phyloP scores from a whole-genome alignment of 2,113 vertebrate genomes.

The Baryphthengus martii region DNA sequence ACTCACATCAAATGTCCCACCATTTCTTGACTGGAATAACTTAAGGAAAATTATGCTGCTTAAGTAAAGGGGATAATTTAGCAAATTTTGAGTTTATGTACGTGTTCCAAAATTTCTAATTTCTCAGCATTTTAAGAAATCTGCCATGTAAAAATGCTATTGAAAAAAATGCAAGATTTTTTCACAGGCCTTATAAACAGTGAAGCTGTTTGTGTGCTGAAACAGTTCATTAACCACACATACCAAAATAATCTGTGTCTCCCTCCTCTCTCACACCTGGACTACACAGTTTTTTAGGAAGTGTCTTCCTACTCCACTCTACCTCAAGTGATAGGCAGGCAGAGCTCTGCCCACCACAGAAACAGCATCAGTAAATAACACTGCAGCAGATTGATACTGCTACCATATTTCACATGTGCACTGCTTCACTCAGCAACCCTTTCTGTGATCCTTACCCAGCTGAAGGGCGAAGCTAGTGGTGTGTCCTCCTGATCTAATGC shows the following conservation, averaged over 20 bases:
- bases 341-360: background rate
- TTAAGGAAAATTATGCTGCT: background rate
- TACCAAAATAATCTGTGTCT: background rate
- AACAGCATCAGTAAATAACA: background rate
- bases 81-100: background rate
- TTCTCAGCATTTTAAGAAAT: background rate
- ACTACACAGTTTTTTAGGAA: rapidly evolving
- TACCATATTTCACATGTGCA: background rate
- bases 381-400: background rate
- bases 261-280: background rate
- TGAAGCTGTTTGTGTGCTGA: background rate
- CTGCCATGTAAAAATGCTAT: background rate
- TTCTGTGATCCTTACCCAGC: background rate
- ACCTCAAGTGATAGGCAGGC: background rate
- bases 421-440: background rate
- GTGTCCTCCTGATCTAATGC: background rate
- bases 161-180: background rate
- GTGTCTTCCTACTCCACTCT: background rate
- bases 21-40: background rate
- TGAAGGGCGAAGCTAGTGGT: background rate
- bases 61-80: background rate
- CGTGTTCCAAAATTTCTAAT: background rate
- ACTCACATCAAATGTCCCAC: background rate
- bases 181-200: background rate
- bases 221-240: background rate